Conservation (phyloP, 2,797 vertebrate species). For the Mormyrus proboscirostris region DNA sequence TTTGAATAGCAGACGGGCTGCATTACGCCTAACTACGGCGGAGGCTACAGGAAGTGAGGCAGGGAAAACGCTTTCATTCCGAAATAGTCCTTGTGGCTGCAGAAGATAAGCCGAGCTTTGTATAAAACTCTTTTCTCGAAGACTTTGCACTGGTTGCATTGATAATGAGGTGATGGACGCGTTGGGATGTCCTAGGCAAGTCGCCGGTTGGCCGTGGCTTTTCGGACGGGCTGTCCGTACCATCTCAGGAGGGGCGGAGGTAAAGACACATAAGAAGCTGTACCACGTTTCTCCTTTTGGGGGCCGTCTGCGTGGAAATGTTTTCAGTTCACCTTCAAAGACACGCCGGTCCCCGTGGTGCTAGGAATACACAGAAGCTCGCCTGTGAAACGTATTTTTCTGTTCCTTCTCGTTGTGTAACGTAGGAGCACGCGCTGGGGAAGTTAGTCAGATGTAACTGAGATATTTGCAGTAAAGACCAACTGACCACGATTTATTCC, state of each 20-base stretch:
- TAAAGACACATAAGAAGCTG: background rate
- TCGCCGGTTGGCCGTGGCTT: background rate
- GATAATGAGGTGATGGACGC: background rate
- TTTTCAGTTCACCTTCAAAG: background rate
- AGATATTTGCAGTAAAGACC: background rate
- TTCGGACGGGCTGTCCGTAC: background rate
- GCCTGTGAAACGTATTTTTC: background rate
- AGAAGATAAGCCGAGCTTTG: background rate
- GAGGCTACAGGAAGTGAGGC: conserved; percentile 8
- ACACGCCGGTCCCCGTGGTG: background rate
- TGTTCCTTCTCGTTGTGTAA: background rate
- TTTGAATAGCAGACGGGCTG: background rate
- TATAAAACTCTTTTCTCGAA: background rate
- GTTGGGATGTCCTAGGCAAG: background rate
- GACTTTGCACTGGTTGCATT: background rate
- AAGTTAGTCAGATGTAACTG: conserved; percentile 3
- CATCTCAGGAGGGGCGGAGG: background rate
- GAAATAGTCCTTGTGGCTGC: background rate
- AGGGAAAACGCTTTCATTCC: background rate
- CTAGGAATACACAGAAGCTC: background rate
- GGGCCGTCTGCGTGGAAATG: background rate
- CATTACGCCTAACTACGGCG: background rate
- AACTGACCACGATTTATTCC: background rate
- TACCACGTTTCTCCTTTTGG: background rate
- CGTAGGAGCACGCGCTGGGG: background rate